Base-by-base conservation (phyloP, 2,888 invertebrate genomes). In the Parnassius smintheus region DNA sequence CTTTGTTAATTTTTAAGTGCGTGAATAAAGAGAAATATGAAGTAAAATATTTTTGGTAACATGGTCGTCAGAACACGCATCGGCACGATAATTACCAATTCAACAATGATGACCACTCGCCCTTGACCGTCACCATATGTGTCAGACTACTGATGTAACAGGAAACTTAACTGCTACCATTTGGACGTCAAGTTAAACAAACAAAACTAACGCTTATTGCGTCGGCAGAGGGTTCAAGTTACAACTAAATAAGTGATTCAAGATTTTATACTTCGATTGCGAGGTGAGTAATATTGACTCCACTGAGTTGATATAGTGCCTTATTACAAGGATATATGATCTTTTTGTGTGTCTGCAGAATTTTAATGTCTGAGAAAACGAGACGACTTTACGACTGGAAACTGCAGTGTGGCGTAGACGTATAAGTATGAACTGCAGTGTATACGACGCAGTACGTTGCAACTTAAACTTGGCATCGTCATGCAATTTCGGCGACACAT, bases 51-150 rank as follows among this genome's bases (percentile, higher is more conserved):
- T 11, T 44, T 44, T 11, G 9, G 9, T 9, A 44, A 9, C 44
- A 46, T 12, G 9, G 13, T 13, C 49, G 49, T 4, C 49, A 13
- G 13, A 13, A 49, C 13, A 49, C 49, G 2, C 18, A 54, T 41
- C 59, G 22, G 12, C 13, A n/a, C 54, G 49, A 41, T 13, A 49
- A 55, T 49, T 49, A 49, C 13, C n/a, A 18, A 55, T 55, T 55
- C 49, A 7, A 48, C 46, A 46, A 50, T 49, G 54, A 45, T 42
- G 59, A 63, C 51, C 59, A 59, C 51, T 46, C 48, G 63, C 55
- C 63, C 63, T 63, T 63, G 63, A 59, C 55, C 59, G 46, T 62
- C 55, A 41, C 51, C 63, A 50, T 63, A 44, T 53, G 50, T 57
- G 55, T 50, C 46, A 12, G 46, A 56, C 35, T 48, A 22, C 25